Evolutionary conservation across 2,888 invertebrate genomes (phyloP), one percentile per base, ranked within the genome.

Genomic region (Pheosia tremula): DNA sequence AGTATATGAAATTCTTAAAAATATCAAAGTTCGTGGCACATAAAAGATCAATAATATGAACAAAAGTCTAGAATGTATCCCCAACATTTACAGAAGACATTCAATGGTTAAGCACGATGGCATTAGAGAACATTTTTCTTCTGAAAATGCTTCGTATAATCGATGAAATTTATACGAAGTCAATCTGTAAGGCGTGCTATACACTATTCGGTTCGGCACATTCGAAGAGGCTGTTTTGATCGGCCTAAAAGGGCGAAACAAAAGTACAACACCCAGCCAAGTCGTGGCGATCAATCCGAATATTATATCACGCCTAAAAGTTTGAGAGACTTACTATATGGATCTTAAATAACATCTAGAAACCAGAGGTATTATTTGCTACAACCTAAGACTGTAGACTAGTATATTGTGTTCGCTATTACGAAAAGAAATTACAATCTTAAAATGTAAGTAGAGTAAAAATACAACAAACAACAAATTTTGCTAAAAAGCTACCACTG

Each of bases 371-470:
- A 91, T 87, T 81, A 81, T 80, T 83, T 71, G 72, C 67, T 77
- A 67, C n/a, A 72, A 81, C 81, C 84, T 88, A 87, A 76, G 72
- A 80, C 78, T 24, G 72, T 86, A 89, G 91, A 92, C 91, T 92
- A 91, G 91, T 87, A 81, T 82, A 84, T 85, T 87, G 85, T 90
- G 86, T 87, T 87, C 84, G 78, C 82, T 86, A 83, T 82, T 78
- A 78, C 70, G 71, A 71, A 75, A 60, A 73, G 62, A 72, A 63
- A 61, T 67, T 66, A 68, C 66, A 67, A 64, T 62, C 62, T 64
- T 60, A 64, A 64, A 64, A 62, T 54, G 13, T 77, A 69, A 63
- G 65, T 70, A 77, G 24, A 24, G 71, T 75, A 76, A 77, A 77
- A 75, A 74, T 77, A 81, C 72, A 80, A 82, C 81, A 82, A 79